Conservation (phyloP, 2,888 invertebrate genomes). For the Calliopum simillimum region DNA sequence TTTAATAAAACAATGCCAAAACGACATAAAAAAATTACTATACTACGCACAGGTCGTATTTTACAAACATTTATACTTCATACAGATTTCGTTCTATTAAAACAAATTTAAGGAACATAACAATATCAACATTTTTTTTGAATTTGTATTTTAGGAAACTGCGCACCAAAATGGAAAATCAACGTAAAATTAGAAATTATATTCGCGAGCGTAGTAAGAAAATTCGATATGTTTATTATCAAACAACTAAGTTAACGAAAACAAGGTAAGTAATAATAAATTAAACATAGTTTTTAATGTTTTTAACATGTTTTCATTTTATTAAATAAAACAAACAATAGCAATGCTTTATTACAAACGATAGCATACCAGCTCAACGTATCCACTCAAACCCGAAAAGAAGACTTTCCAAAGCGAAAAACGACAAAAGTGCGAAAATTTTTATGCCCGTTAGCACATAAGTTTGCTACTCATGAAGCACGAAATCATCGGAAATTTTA, state of each 20-base stretch:
- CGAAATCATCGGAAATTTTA: background rate
- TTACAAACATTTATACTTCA: no score
- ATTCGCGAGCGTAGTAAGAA: conserved; percentile 5
- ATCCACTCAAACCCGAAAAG: conserved; percentile 10
- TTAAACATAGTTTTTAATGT: background rate
- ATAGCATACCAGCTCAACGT: background rate
- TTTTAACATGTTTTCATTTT: background rate
- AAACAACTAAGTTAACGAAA: conserved; percentile 6
- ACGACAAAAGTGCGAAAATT: background rate
- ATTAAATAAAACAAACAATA: background rate
- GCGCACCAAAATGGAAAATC: background rate
- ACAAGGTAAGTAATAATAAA: conserved; percentile 14
- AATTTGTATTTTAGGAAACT: background rate
- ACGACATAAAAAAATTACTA: no score
- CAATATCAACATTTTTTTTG: background rate
- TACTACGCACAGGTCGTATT: no score
- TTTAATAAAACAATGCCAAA: no score
- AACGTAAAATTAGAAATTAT: conserved; percentile 1
- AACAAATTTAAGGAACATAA: no score
- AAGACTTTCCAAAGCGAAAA: conserved; percentile 2
- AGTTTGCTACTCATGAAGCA: background rate
- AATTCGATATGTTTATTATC: conserved; percentile 20
- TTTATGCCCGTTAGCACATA: no score
- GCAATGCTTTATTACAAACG: conserved; percentile 13
- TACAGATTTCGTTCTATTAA: no score